Evolutionary conservation across 2,888 invertebrate genomes (phyloP).

Genomic region (Drosophila tripunctata): DNA sequence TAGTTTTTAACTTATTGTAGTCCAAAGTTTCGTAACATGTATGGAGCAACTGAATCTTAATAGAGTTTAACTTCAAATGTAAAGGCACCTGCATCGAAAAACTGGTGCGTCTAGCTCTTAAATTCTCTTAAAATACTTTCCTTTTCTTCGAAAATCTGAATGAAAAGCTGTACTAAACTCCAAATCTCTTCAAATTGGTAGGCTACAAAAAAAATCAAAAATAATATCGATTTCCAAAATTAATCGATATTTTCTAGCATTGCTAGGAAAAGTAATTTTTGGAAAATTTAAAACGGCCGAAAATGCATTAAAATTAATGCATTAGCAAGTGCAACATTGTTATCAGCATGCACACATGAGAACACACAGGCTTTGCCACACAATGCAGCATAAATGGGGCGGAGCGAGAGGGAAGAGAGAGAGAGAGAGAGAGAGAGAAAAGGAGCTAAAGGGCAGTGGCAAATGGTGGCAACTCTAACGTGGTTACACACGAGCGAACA

Average conservation of each 20-base stretch:
- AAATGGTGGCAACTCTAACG: slow-evolving; percentile 45
- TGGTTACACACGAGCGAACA: slow-evolving; percentile 76
- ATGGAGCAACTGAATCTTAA: no score
- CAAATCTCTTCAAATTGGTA: no score
- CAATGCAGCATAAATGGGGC: background rate
- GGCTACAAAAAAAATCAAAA: no score
- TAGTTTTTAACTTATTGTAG: no score
- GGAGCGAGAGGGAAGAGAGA: background rate
- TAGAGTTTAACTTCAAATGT: no score
- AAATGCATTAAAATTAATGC: slow-evolving; percentile 78
- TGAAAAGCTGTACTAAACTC: no score
- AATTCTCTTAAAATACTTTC: no score
- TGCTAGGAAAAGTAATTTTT: slow-evolving; percentile 16
- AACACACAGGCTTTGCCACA: slow-evolving; percentile 51
- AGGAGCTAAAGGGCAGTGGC: slow-evolving; percentile 6
- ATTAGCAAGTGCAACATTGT: slow-evolving; percentile 79
- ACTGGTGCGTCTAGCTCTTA: no score
- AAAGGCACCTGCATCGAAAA: no score
- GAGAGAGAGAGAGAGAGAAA: background rate
- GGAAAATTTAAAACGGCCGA: slow-evolving; percentile 55
- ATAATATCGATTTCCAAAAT: no score
- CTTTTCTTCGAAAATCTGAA: no score
- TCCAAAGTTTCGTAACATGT: no score
- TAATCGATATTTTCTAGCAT: background rate
- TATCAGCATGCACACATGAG: slow-evolving; percentile 78